These are phyloP conservation scores for Helicoverpa zea DNA, from an alignment of 1,140 invertebrate species.

Conservation along the genomic window DNA sequence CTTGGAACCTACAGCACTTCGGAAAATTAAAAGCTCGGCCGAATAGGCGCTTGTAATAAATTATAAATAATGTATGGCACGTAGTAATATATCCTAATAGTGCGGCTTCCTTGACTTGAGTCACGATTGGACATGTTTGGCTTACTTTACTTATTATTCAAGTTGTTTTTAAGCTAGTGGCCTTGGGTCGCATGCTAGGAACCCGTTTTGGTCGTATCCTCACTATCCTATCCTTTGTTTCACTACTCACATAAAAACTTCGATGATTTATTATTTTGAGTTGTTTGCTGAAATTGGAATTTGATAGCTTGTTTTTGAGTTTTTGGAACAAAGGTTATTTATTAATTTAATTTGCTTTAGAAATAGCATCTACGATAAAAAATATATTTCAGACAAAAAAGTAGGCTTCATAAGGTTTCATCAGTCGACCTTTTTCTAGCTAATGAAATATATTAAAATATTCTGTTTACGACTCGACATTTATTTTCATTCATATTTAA, in stretches of 20 bases:
- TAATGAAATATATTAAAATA: too few species aligned
- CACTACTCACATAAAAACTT: constrained; percentile 6
- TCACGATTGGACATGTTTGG: constrained; percentile 30
- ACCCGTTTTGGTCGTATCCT: constrained; percentile 24
- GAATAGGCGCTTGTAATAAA: neutral
- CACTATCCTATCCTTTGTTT: constrained; percentile 35
- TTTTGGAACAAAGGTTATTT: neutral
- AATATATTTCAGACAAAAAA: too few species aligned
- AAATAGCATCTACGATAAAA: neutral
- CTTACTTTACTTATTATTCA: constrained; percentile 29
- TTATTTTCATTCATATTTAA: too few species aligned
- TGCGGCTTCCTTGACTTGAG: constrained; percentile 23
- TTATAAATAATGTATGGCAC: constrained; percentile 6
- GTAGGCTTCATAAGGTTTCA: too few species aligned
- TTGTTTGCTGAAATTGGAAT: neutral
- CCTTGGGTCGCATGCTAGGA: constrained; percentile 5
- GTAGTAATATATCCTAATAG: constrained; percentile 13
- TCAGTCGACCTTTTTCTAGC: too few species aligned
- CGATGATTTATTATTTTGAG: neutral
- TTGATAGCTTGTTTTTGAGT: neutral
- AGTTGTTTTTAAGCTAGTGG: constrained; percentile 7
- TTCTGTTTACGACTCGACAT: too few species aligned
- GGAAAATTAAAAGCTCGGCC: too few species aligned
- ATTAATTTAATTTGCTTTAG: neutral
- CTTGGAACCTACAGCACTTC: too few species aligned